Evolutionary conservation across 2,797 vertebrate genomes (phyloP), one percentile per base, ranked within the genome.

Genomic region (Sebastes trivittatus): DNA sequence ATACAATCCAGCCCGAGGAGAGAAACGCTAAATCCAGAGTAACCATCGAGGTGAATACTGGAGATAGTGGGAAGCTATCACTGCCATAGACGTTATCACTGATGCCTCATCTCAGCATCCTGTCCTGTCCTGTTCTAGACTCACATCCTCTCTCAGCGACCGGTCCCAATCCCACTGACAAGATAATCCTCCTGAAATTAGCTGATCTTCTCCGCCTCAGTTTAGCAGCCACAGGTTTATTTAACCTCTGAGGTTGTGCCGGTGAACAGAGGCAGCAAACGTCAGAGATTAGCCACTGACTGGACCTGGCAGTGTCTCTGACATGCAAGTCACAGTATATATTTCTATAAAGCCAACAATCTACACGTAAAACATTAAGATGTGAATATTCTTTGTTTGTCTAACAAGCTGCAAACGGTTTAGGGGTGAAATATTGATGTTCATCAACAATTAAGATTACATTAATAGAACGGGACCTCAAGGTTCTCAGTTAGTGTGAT

Each of bases 131-230:
- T 22, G 36, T 78, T 75, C 76, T 11, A 55, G 27, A 34, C 34
- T 72, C 56, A 22, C 81, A 74, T 88, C 82, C 82, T 78, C 68
- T 68, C 77, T 64, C 13, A 7, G 69, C 72, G 56, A 82, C 75
- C 78, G 30, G 69, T 78, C 72, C 61, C 62, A 81, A 87, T 91
- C 88, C 88, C 78, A 77, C 18, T 83, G 89, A 91, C 4, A 3
- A 59, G 71, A 65, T 95, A 95, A 96, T 95, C 94, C 86, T 82
- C 46, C 65, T 94, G 77, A 92, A 95, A 94, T 94, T 87, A 94
- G 92, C 86, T 92, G 49, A 92, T 90, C 91, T 88, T 90, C 90
- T 88, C 76, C 8, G 77, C 78, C 66, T 67, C 58, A 65, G 62
- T 4, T 92, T 92, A 93, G 93, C 82, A 82, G 74, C 36, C 29